These are phyloP conservation scores for Paradoxurus hermaphroditus DNA, from an alignment of 2,113 vertebrate species.

Conservation along the genomic window DNA sequence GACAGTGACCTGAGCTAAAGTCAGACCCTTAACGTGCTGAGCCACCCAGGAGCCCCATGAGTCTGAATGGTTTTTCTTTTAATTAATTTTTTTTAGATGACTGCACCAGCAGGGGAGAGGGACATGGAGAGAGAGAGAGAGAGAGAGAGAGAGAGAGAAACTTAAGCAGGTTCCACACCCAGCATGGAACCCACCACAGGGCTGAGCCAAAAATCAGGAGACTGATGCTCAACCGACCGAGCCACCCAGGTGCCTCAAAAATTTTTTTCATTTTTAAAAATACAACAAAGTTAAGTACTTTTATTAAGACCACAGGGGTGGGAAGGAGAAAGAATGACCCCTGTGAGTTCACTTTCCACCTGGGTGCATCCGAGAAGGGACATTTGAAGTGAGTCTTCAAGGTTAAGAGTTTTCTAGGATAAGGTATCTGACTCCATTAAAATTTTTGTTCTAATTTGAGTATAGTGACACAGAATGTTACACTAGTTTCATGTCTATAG, in stretches of 20 bases:
- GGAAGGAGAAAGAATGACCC: not conserved
- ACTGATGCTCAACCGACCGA: not conserved
- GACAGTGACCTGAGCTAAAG: too few relatives aligned
- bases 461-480: not conserved
- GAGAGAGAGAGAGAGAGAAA: too few relatives aligned
- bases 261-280: not conserved
- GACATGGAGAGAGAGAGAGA: too few relatives aligned
- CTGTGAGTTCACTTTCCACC: not conserved
- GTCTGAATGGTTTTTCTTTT: not conserved
- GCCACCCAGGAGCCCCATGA: too few relatives aligned
- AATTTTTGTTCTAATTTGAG: not conserved
- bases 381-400: not conserved
- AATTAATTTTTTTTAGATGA: too few relatives aligned
- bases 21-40: too few relatives aligned
- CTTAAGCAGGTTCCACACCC: not conserved
- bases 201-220: not conserved
- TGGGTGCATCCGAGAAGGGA: not conserved
- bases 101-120: not conserved
- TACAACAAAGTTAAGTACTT: not conserved
- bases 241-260: not conserved
- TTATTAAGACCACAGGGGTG: not conserved
- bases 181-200: not conserved
- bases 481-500: too few relatives aligned
- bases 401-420: not conserved
- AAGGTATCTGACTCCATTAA: not conserved